A percentile compares a stretch with the other conserved stretches of the same genome.
phyloP scores from a whole-genome alignment of 2,888 invertebrate genomes.

The Anarsia innoxiella region DNA sequence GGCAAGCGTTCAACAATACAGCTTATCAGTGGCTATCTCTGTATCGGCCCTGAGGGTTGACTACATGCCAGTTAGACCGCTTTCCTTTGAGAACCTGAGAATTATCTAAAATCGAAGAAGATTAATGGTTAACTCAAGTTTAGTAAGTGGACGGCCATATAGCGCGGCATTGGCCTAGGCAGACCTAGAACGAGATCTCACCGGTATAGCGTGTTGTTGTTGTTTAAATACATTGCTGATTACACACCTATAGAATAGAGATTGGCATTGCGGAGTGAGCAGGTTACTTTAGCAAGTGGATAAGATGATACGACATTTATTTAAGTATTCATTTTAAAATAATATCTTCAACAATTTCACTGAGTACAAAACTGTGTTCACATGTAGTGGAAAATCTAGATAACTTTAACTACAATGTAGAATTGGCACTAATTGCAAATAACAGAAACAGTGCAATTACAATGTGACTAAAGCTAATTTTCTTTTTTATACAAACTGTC shows the following conservation, averaged over 20 bases:
- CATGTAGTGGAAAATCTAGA: not conserved
- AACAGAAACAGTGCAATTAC: not conserved
- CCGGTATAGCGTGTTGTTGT: slow-evolving; percentile 16
- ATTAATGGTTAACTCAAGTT: slow-evolving; percentile 31
- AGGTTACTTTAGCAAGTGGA: too few relatives aligned
- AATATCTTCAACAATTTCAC: too few relatives aligned
- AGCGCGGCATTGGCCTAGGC: slow-evolving; percentile 15
- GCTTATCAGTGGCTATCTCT: slow-evolving; percentile 26
- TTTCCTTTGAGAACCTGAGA: slow-evolving; percentile 32
- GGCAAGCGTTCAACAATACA: slow-evolving; percentile 21
- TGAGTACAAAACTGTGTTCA: too few relatives aligned
- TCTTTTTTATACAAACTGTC: not conserved
- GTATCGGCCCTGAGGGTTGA: slow-evolving; percentile 23
- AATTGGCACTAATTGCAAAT: not conserved
- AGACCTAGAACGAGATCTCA: slow-evolving; percentile 31
- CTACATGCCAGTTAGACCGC: slow-evolving; percentile 32
- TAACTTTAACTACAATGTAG: slow-evolving; percentile 1
- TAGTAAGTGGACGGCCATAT: slow-evolving; percentile 24
- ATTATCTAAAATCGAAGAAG: slow-evolving; percentile 50
- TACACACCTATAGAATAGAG: too few relatives aligned
- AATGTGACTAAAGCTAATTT: not conserved
- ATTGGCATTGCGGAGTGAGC: too few relatives aligned
- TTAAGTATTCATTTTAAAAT: too few relatives aligned
- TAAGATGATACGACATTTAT: too few relatives aligned
- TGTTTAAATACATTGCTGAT: slow-evolving; percentile 8